A percentile compares a stretch with the other conserved stretches of the same genome.
Conservation (phyloP, 2,888 invertebrate genomes). For the Sesamia inferens region DNA sequence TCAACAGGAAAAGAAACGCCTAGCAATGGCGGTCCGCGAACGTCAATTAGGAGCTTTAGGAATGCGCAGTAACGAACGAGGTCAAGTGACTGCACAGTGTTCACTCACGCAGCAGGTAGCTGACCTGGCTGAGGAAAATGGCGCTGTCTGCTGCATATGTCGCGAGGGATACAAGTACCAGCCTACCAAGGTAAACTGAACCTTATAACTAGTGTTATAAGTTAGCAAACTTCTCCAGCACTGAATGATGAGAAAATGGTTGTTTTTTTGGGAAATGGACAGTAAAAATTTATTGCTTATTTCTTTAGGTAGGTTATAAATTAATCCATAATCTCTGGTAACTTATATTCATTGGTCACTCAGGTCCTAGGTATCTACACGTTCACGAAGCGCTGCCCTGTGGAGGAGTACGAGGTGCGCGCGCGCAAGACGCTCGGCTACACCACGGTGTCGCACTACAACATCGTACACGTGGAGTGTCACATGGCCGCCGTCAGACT, state of each 20-base stretch:
- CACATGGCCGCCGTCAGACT: constrained; percentile 98
- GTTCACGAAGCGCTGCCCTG: constrained; percentile 97
- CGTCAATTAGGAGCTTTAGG: constrained; percentile 98
- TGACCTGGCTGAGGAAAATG: constrained; percentile 98
- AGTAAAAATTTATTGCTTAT: not conserved
- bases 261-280: not conserved
- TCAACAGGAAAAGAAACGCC: constrained; percentile 96
- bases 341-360: rapidly evolving
- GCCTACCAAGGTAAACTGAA: constrained; percentile 92
- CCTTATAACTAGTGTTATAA: not conserved
- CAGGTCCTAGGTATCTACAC: constrained; percentile 98
- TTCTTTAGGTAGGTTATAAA: not conserved
- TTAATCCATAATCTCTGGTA: not conserved
- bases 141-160: constrained; percentile 98
- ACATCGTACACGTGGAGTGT: constrained; percentile 99
- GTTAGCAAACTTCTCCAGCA: not conserved
- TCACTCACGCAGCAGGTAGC: constrained; percentile 98
- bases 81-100: constrained; percentile 98
- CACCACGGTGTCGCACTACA: constrained; percentile 99
- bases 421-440: constrained; percentile 96
- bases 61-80: constrained; percentile 98
- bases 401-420: constrained; percentile 97
- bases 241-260: not conserved
- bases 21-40: constrained; percentile 99
- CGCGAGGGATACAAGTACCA: constrained; percentile 99